Percentiles rank a stretch among this genome's conserved stretches.
Evolutionary conservation across 1,140 invertebrate species (phyloP).

Genomic region (Homarus americanus): DNA sequence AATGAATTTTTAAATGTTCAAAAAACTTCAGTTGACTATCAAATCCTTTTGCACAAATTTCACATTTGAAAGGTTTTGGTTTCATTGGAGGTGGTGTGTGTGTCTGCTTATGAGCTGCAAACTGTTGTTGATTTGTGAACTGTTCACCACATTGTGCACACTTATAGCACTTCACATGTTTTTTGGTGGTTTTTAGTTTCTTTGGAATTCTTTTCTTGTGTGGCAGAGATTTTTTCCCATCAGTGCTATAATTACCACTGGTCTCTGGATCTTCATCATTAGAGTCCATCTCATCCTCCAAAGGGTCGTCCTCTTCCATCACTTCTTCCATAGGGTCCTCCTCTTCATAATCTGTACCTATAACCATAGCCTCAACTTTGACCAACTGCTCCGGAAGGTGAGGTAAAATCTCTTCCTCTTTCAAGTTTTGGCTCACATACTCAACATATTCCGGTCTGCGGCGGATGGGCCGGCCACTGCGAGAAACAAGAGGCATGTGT

Average conservation of each 20-base stretch:
- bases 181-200: conserved; percentile 81
- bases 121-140: conserved; percentile 76
- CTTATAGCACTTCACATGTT: conserved; percentile 77
- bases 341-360: conserved; percentile 54
- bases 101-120: conserved; percentile 75
- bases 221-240: conserved; percentile 78
- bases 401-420: conserved; percentile 54
- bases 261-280: conserved; percentile 73
- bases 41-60: conserved; percentile 83
- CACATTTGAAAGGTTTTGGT: conserved; percentile 79
- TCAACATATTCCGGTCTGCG: conserved; percentile 71
- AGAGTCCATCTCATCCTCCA: conserved; percentile 64
- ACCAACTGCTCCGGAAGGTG: conserved; percentile 37
- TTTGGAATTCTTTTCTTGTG: conserved; percentile 84
- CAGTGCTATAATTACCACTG: conserved; percentile 66
- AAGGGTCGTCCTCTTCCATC: conserved; percentile 58
- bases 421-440: conserved; percentile 70
- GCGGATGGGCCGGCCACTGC: conserved; percentile 73
- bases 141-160: conserved; percentile 78
- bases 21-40: conserved; percentile 87
- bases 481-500: conserved; percentile 66
- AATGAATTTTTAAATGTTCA: conserved; percentile 88
- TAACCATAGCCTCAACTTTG: conserved; percentile 58
- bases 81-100: conserved; percentile 64
- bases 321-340: conserved; percentile 50